Evolutionary conservation across 37 sponge, comb jelly and placozoan species (phyloP), one percentile per base, ranked within the genome.

Genomic region (Sycon ciliatum): DNA sequence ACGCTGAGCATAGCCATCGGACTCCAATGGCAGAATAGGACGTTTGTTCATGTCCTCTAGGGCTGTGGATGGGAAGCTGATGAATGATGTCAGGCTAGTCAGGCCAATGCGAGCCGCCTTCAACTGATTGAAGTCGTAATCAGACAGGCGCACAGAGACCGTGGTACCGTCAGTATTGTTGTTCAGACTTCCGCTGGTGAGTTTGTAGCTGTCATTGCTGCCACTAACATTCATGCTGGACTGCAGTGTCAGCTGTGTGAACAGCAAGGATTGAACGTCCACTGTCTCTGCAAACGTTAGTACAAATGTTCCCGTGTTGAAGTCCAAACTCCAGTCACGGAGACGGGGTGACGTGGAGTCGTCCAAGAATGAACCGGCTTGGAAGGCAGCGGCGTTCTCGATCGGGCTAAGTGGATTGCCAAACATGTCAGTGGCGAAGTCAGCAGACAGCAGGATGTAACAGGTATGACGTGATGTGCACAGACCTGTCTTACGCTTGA

Each of bases 261-360:
- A 49, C 27, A 73, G 65, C 22, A 89, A 65, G 3, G 90, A 85
- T 2, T 83, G 78, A 6, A 80, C 74, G 72, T 89, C 85, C 49
- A 92, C 79, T 28, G 93, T 92, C 46, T 92, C 93, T 69, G 84
- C 82, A 76, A 92, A 92, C 26, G 73, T 73, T 11, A 92, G 72
- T 7, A 32, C 78, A 2, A 92, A 38, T 0, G 16, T 52, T 7
- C 85, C 89, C 39, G 40, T 74, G 68, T 92, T 73, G 83, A 87
- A 85, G 71, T 92, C 85, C 57, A 92, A 82, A 29, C 57, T 62
- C 71, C 76, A 87, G 4, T 28, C 49, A 9, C 55, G 34, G n/a
- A 92, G 79, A 29, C 53, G 63, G 24, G 93, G 87, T 76, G 80
- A 80, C 5, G 78, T 87, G 49, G 80, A 69, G 39, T 92, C 93